These are phyloP conservation scores for Pterois miles DNA, from an alignment of 2,797 vertebrate genomes.

Conservation along the genomic window DNA sequence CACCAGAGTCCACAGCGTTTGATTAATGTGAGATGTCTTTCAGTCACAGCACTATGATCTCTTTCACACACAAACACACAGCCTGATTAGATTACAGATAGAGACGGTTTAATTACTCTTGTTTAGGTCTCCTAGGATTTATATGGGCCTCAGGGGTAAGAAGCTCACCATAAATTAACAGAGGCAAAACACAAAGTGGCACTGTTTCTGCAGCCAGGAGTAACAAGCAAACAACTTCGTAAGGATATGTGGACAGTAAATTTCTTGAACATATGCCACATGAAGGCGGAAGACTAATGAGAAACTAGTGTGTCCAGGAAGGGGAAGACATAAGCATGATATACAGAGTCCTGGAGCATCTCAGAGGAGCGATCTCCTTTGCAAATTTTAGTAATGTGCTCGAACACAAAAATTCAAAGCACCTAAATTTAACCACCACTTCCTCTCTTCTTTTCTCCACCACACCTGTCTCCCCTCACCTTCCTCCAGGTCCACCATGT, in stretches of 20 bases:
- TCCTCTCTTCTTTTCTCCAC: neutral
- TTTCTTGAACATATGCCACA: conserved; percentile 70
- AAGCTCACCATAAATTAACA: conserved; percentile 65
- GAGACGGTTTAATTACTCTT: conserved; percentile 53
- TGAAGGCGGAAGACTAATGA: conserved; percentile 69
- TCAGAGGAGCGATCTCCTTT: conserved; percentile 58
- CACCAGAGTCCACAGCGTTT: conserved; percentile 37
- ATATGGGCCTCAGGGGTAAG: conserved; percentile 40
- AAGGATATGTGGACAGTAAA: conserved; percentile 62
- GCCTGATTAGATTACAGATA: conserved; percentile 42
- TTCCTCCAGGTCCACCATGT: conserved; percentile 85
- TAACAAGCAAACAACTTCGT: conserved; percentile 65
- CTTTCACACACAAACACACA: conserved; percentile 36
- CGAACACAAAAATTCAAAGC: neutral
- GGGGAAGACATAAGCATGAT: conserved; percentile 71
- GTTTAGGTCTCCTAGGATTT: conserved; percentile 51
- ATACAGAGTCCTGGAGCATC: conserved; percentile 61
- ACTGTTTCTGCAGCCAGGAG: conserved; percentile 39
- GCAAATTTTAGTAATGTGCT: conserved; percentile 50
- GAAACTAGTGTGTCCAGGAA: conserved; percentile 78
- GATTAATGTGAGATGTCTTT: conserved; percentile 35
- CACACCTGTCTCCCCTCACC: conserved; percentile 9
- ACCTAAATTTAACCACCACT: neutral
- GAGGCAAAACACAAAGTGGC: conserved; percentile 61
- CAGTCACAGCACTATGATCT: conserved; percentile 15